Conservation (phyloP, 2,797 vertebrate genomes). For the Sternotherus odoratus region DNA sequence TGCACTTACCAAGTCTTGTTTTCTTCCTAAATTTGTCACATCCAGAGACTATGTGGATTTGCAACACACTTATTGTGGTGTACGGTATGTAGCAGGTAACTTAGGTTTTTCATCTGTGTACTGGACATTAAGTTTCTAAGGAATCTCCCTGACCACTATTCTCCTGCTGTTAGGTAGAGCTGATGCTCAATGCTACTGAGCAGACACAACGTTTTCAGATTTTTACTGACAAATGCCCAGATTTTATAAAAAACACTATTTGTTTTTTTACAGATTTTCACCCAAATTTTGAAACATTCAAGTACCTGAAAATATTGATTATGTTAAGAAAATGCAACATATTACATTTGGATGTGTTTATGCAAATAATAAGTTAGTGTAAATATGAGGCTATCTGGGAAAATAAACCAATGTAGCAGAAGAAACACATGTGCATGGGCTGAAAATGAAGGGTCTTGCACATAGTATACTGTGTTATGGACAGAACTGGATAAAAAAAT, state of each 20-base stretch:
- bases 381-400: background rate
- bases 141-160: no score
- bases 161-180: no score
- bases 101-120: no score
- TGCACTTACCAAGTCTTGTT: no score
- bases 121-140: no score
- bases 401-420: background rate
- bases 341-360: background rate
- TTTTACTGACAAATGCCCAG: background rate
- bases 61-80: no score
- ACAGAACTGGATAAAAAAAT: background rate
- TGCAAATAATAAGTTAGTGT: background rate
- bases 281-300: background rate
- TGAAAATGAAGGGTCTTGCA: background rate
- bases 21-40: no score
- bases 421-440: background rate
- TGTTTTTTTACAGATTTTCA: background rate
- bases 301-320: background rate
- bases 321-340: background rate
- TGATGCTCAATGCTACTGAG: no score
- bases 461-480: background rate
- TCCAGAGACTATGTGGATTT: no score
- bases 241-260: background rate
- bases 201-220: no score
- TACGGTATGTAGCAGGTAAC: no score